Conservation (phyloP, 2,888 invertebrate species). For the Andrena chrysosceles region DNA sequence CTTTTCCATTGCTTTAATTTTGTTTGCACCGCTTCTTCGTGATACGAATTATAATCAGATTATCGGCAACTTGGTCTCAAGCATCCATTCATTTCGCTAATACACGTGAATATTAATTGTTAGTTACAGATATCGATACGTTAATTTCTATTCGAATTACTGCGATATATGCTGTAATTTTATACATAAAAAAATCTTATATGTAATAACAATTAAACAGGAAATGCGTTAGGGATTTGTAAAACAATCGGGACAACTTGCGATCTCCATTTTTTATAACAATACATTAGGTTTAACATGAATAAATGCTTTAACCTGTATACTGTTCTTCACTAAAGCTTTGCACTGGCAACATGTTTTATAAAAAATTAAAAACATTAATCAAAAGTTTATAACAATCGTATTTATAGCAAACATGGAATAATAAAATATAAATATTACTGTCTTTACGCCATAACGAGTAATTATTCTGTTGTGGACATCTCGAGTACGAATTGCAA, state of each 20-base stretch:
- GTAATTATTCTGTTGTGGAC: neutral
- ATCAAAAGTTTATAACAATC: constrained; percentile 25
- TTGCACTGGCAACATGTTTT: constrained; percentile 36
- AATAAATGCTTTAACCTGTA: constrained; percentile 73
- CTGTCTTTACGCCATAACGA: constrained; percentile 4
- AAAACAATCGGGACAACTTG: constrained; percentile 35
- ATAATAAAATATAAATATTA: constrained; percentile 27
- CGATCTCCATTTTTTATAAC: constrained; percentile 64
- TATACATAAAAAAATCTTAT: constrained; percentile 24
- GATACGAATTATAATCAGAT: constrained; percentile 40
- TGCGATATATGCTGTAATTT: constrained; percentile 32
- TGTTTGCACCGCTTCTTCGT: constrained; percentile 57
- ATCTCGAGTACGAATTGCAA: neutral
- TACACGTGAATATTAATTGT: constrained; percentile 35
- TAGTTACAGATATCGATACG: constrained; percentile 17
- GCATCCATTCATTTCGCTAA: constrained; percentile 34
- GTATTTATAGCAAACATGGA: constrained; percentile 37
- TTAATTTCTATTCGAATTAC: constrained; percentile 20
- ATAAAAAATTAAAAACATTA: constrained; percentile 46
- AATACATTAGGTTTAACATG: constrained; percentile 68
- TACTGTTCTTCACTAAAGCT: constrained; percentile 31
- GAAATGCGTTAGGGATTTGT: constrained; percentile 23
- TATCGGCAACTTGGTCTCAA: constrained; percentile 36
- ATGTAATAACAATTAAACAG: neutral
- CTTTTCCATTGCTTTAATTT: constrained; percentile 38